Conservation (phyloP, 2,113 vertebrate species). For the Catagonus wagneri region DNA sequence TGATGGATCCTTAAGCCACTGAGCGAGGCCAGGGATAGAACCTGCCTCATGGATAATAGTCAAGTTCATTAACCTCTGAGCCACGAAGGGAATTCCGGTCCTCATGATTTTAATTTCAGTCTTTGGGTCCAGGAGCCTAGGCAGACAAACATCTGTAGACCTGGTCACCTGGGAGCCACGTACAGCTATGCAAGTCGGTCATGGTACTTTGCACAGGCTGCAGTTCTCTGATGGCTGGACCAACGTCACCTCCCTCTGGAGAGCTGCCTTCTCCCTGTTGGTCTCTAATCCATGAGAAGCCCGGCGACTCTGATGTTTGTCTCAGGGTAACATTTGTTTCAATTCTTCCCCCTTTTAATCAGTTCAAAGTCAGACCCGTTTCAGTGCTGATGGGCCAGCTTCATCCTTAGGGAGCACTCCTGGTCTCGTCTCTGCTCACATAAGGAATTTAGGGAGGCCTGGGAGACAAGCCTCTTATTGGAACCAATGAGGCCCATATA, state of each 20-base stretch:
- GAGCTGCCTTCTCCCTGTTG: neutral
- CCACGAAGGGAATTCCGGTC: neutral
- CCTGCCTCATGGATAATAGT: too few relatives aligned
- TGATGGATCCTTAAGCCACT: too few relatives aligned
- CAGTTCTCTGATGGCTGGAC: neutral
- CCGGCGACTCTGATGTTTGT: constrained; percentile 11
- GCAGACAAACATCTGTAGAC: neutral
- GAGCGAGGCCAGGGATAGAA: too few relatives aligned
- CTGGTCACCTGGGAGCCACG: neutral
- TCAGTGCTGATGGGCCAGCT: constrained; percentile 40
- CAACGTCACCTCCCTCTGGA: neutral
- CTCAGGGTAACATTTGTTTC: constrained; percentile 53
- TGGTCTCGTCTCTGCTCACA: constrained; percentile 36
- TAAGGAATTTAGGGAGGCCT: constrained; percentile 32
- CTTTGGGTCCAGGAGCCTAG: constrained; percentile 14
- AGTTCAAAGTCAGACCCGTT: constrained; percentile 60
- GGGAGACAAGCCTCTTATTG: constrained; percentile 31
- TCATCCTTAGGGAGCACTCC: neutral
- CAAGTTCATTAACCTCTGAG: too few relatives aligned
- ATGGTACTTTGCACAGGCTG: neutral
- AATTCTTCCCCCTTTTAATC: constrained; percentile 31
- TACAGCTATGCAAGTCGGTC: fast-evolving
- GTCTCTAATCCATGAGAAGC: neutral
- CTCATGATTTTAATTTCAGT: neutral
- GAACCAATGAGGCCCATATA: constrained; percentile 45